phyloP scores from a whole-genome alignment of 2,888 invertebrate genomes.

The Arrhopalites spinosus region DNA sequence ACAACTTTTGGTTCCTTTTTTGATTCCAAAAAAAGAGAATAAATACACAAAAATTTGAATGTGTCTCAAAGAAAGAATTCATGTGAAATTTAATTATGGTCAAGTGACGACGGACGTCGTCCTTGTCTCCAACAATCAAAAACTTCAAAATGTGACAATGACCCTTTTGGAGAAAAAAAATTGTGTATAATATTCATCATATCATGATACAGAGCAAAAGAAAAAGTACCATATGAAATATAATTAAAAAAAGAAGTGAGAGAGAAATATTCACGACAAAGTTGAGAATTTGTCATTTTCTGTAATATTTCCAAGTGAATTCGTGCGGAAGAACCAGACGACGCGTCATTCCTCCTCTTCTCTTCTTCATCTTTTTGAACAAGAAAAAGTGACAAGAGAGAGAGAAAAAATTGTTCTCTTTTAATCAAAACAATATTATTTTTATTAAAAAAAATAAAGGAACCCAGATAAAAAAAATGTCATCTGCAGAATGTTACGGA shows the following conservation, averaged over 20 bases:
- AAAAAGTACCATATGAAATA: not conserved
- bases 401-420: too few relatives aligned
- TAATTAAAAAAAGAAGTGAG: not conserved
- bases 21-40: too few relatives aligned
- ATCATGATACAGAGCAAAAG: not conserved
- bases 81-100: not conserved
- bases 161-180: not conserved
- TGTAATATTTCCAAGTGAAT: not conserved
- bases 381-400: too few relatives aligned
- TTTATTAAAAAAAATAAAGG: too few relatives aligned
- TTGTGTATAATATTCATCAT: not conserved
- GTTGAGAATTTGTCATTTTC: not conserved
- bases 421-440: too few relatives aligned
- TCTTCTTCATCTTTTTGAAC: too few relatives aligned
- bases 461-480: constrained; percentile 14
- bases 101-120: constrained; percentile 5
- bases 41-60: too few relatives aligned
- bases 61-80: too few relatives aligned
- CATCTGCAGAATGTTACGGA: constrained; percentile 2
- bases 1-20: too few relatives aligned
- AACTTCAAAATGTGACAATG: constrained; percentile 9
- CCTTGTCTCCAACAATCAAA: not conserved
- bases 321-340: too few relatives aligned
- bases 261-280: not conserved
- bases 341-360: too few relatives aligned